Evolutionary conservation across 2,113 vertebrate species (phyloP).

Genomic region (Asarcornis scutulata): DNA sequence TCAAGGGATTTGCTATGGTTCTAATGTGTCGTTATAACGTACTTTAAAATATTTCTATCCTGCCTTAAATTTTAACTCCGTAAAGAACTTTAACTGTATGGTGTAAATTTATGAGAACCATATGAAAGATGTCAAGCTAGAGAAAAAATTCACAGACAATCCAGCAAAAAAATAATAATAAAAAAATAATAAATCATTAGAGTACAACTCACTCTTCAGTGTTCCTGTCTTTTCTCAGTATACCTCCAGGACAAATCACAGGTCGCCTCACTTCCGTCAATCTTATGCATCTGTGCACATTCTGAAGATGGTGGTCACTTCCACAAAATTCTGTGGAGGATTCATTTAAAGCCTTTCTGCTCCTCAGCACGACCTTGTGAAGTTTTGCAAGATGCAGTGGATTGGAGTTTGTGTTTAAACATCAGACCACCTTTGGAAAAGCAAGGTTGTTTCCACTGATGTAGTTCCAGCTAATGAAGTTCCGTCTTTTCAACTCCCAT

Average conservation of each 20-base stretch:
- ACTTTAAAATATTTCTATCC: neutral
- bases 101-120: neutral
- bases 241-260: neutral
- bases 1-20: neutral
- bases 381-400: neutral
- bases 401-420: neutral
- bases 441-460: neutral
- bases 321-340: neutral
- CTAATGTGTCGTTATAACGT: neutral
- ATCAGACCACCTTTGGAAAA: neutral
- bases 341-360: neutral
- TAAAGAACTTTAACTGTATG: neutral
- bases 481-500: neutral
- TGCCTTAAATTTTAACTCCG: conserved; percentile 39
- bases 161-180: neutral
- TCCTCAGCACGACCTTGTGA: neutral
- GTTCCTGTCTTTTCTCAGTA: neutral
- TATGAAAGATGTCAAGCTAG: neutral
- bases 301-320: neutral
- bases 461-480: neutral
- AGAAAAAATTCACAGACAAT: conserved; percentile 11
- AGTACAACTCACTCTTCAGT: neutral
- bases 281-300: neutral
- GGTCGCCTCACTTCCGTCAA: too few species aligned
- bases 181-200: neutral